Percentiles rank a stretch among this genome's conserved stretches.
These are phyloP conservation scores for Sciurus vulgaris DNA, from an alignment of 2,797 vertebrate species.

Conservation along the genomic window DNA sequence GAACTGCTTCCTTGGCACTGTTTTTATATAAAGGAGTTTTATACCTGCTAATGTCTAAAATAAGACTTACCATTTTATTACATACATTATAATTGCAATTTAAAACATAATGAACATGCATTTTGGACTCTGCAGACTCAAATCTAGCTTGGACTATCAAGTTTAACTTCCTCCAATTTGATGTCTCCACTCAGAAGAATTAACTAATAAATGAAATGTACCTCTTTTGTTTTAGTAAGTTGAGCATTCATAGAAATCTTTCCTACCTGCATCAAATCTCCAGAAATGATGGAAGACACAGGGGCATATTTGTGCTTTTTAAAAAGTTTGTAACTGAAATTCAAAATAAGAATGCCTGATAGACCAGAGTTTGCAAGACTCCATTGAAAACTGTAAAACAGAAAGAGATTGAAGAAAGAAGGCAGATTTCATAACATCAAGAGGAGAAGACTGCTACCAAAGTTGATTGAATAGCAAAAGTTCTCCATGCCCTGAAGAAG, in stretches of 20 bases:
- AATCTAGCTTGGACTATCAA: constrained; percentile 39
- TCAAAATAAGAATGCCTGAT: constrained; percentile 11
- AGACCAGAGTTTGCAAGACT: constrained; percentile 25
- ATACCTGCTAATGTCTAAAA: constrained; percentile 72
- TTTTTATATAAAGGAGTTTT: constrained; percentile 70
- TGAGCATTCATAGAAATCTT: constrained; percentile 5
- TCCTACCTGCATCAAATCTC: constrained; percentile 28
- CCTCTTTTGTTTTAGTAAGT: constrained; percentile 32
- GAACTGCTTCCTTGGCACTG: constrained; percentile 75
- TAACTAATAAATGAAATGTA: constrained; percentile 37
- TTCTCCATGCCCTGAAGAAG: neutral
- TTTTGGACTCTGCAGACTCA: constrained; percentile 5
- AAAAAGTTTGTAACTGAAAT: constrained; percentile 40
- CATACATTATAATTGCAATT: constrained; percentile 32
- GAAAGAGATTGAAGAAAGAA: constrained; percentile 15
- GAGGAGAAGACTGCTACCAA: neutral
- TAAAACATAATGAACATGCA: constrained; percentile 16
- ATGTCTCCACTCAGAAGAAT: constrained; percentile 31
- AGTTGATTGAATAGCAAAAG: neutral
- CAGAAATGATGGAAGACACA: constrained; percentile 10
- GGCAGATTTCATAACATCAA: neutral
- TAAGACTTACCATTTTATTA: constrained; percentile 56
- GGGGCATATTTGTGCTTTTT: neutral
- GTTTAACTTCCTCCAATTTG: constrained; percentile 21
- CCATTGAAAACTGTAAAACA: neutral